These are phyloP conservation scores for Petrocephalus sullivani DNA, from an alignment of 2,797 vertebrate species.

Conservation along the genomic window DNA sequence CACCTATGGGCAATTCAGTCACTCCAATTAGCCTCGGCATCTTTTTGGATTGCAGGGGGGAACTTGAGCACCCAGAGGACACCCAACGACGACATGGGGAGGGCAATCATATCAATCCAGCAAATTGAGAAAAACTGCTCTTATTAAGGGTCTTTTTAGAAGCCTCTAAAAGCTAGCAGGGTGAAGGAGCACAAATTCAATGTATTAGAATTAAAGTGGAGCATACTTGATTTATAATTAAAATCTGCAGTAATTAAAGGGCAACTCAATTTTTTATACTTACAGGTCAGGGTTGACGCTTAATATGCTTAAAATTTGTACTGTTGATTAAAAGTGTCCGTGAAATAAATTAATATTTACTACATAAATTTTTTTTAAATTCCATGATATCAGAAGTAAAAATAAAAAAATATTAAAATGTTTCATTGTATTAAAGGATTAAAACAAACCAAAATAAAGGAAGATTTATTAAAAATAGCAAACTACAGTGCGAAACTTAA, in stretches of 20 bases:
- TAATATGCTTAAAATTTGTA: neutral
- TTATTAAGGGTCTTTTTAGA: neutral
- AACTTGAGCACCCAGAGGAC: no score
- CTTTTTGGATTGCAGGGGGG: no score
- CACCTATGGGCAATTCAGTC: no score
- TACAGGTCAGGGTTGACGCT: neutral
- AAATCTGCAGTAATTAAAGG: neutral
- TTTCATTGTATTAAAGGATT: neutral
- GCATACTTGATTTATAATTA: conserved; percentile 2
- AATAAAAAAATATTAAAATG: neutral
- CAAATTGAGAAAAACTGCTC: neutral
- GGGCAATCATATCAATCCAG: neutral
- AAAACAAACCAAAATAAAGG: neutral
- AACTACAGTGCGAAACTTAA: neutral
- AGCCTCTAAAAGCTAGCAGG: neutral
- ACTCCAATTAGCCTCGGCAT: no score
- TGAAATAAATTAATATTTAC: neutral
- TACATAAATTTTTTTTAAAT: neutral
- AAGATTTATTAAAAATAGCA: neutral
- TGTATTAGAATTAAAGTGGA: neutral
- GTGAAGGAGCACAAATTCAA: neutral
- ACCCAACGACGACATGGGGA: no score
- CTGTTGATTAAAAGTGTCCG: neutral
- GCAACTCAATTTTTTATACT: neutral
- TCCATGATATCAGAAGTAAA: neutral